Base-by-base conservation (phyloP, 2,888 invertebrate genomes). In the Drosophila picticornis region DNA sequence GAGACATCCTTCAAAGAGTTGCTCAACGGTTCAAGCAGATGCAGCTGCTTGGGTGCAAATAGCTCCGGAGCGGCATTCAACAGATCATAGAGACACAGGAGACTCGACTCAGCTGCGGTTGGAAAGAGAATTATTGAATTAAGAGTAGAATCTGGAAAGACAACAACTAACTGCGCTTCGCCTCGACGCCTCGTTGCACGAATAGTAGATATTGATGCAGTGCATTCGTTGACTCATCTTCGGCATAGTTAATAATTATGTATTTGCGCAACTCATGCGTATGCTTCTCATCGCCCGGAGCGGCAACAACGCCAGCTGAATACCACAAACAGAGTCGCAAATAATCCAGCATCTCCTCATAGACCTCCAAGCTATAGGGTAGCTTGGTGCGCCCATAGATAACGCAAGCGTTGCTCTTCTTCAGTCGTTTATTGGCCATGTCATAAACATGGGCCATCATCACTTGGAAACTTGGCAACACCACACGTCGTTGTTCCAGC, bases 61-160 rank as follows among this genome's bases (percentile, higher is more conserved):
- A 95, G 93, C 29, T 96, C 95, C 0, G 97, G 96, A 13, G 96
- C 95, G 71, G 97, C 96, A 48, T 97, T 97, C n/a, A 98, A 94
- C 29, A 97, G 94, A 93, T 98, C 98, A 80, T 97, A 94, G 90
- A 98, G 94, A 82, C 97, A 97, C 64, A 96, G 95, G 60, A 98
- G 92, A 79, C 92, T 92, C 0, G 90, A 90, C 60, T 93, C 93
- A 72, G 86, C 93, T 93, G 55, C 4, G 40, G 11, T 2, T 31
- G 0, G 7, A 19, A 22, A 2, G 1, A 11, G 3, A 16, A 11
- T 13, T 2, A 19, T 19, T 53, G 11, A 2, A 25, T 46, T 16
- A 27, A n/a, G 11, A 6, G 16, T 6, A 6, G 3, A 1, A 13
- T 6, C 0, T n/a, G 6, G 9, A 16, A 16, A n/a, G 10, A 34